Evolutionary conservation across 1,140 invertebrate species (phyloP).

Genomic region (Uloborus diversus): DNA sequence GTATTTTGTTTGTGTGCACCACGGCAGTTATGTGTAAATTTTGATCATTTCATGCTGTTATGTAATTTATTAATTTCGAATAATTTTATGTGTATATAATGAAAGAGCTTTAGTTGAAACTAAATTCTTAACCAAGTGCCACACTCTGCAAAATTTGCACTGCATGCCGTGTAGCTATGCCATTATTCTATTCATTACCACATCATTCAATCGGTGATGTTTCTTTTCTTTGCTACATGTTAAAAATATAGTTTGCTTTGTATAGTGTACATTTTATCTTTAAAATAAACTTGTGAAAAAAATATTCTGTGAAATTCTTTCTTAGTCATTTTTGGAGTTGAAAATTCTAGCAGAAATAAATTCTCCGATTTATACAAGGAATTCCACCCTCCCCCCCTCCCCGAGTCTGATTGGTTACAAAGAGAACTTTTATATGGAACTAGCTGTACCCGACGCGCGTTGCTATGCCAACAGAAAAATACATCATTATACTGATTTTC

Average conservation of each 20-base stretch:
- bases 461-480: too few species aligned
- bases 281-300: conserved; percentile 20
- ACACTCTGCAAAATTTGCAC: conserved; percentile 9
- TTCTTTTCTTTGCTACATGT: conserved; percentile 39
- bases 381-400: too few species aligned
- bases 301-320: too few species aligned
- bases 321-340: background rate
- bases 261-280: conserved; percentile 53
- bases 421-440: too few species aligned
- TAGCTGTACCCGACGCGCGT: too few species aligned
- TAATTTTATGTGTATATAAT: conserved; percentile 38
- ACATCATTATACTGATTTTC: too few species aligned
- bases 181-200: conserved; percentile 31
- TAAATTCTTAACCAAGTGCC: conserved; percentile 26
- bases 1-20: too few species aligned
- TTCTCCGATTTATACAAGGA: background rate
- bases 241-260: conserved; percentile 26
- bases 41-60: too few species aligned
- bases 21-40: too few species aligned
- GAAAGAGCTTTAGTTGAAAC: conserved; percentile 41
- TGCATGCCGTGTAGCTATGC: conserved; percentile 19
- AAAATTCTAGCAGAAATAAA: background rate
- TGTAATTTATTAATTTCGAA: background rate
- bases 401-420: too few species aligned
- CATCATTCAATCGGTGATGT: conserved; percentile 24